Evolutionary conservation across 1,140 invertebrate species (phyloP), one percentile per base, ranked within the genome.

Genomic region (Bathynomus jamesi): DNA sequence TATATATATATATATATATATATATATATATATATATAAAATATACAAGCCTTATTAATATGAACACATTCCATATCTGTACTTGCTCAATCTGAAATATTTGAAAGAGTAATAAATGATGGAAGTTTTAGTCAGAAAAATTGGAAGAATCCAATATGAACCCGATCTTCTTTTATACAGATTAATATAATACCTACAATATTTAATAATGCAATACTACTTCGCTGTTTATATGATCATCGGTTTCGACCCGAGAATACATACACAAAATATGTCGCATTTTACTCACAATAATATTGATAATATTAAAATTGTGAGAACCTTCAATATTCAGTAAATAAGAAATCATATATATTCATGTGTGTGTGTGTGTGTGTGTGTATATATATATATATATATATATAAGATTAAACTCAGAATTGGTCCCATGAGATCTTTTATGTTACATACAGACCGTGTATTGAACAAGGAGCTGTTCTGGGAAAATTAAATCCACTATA

Each of bases 1-100:
- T 53, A 53, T 53, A 53, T 53, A 53, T 53, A 53, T 53, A 53
- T 53, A 53, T 53, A 53, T 53, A 53, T 53, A 53, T 53, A 53
- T 53, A 53, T 53, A 53, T 53, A 53, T 53, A 53, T 53, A 53
- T 53, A 53, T 53, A 53, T 53, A 53, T 53, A 53, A 17, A 53
- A 53, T 53, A 53, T 53, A 53, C 21, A 53, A n/a, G n/a, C n/a
- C n/a, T n/a, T 53, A 53, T 53, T 17, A 17, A 53, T 53, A 53
- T 53, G 21, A 17, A 53, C 21, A 53, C 21, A 53, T 53, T 53
- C 21, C 40, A 53, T 53, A n/a, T 53, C 13, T 53, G 21, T 53
- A 21, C 40, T 17, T 53, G 21, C 40, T 53, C 40, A 53, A 53
- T 53, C 21, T 53, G 40, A 53, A 53, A 53, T 53, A 53, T 53